Evolutionary conservation across 2,797 vertebrate species (phyloP).

Genomic region (Crenichthys baileyi): DNA sequence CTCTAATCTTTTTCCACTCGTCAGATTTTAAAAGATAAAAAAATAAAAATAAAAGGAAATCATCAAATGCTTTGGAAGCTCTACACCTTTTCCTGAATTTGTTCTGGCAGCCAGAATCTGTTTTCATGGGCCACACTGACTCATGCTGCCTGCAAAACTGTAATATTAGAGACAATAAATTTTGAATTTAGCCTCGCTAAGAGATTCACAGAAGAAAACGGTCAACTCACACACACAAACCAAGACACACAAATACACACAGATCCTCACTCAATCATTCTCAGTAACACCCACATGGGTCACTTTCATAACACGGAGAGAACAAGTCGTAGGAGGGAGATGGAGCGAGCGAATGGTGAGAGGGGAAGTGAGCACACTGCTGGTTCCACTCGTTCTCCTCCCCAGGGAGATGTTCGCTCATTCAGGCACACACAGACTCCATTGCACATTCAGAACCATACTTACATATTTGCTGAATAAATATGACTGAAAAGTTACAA

Average conservation of each 20-base stretch:
- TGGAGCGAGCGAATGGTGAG: conserved; percentile 58
- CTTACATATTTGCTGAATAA: conserved; percentile 43
- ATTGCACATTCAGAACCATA: conserved; percentile 11
- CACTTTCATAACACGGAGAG: conserved; percentile 80
- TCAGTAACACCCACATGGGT: conserved; percentile 81
- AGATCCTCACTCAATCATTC: conserved; percentile 72
- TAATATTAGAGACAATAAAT: conserved; percentile 58
- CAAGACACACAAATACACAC: conserved; percentile 39
- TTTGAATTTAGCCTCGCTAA: conserved; percentile 57
- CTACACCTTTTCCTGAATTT: conserved; percentile 38
- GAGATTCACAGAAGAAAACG: conserved; percentile 40
- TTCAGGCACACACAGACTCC: conserved; percentile 9
- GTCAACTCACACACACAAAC: conserved; percentile 28
- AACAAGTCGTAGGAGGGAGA: conserved; percentile 77
- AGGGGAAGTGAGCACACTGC: conserved; percentile 71
- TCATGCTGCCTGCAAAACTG: conserved; percentile 19
- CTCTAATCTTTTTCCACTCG: conserved; percentile 40
- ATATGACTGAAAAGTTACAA: conserved; percentile 45
- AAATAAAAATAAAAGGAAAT: conserved; percentile 31
- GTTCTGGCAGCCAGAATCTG: conserved; percentile 43
- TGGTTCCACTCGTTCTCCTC: conserved; percentile 67
- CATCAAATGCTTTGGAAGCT: conserved; percentile 18
- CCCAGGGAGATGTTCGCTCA: conserved; percentile 58
- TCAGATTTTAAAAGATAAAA: conserved; percentile 36
- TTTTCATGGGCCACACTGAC: conserved; percentile 45